Base-by-base conservation (phyloP, 2,888 invertebrate species). In the Caenorhabditis sp. region DNA sequence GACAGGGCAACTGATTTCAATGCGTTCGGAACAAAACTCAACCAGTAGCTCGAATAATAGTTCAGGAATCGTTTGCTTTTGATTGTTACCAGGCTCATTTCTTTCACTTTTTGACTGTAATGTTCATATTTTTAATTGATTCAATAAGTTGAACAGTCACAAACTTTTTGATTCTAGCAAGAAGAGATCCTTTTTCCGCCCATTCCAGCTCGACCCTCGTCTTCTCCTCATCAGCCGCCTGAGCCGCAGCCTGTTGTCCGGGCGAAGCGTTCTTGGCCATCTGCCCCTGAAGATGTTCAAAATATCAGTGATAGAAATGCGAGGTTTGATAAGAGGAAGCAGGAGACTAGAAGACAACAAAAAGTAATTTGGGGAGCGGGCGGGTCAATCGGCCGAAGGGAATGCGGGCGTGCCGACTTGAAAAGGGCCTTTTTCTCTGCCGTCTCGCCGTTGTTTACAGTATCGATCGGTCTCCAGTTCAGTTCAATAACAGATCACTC, bases 1-100 rank as follows among this genome's bases (percentile, higher is more conserved):
- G 73, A 59, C n/a, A 89, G 32, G n/a, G 79, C 71, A 6, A 89
- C 89, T 17, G 68, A 79, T 63, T 81, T 82, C 43, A 79, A 32
- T 7, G 70, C 61, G 37, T 81, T 77, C n/a, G 82, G 82, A 2
- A 82, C 68, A 20, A 82, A 66, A 30, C 58, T 79, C 53, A 80
- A 79, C 46, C 58, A 76, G 45, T 73, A 75, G 45, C 65, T 77
- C 13, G 80, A 79, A 39, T 76, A 79, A 43, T 82, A 82, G 56
- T 78, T 81, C 13, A 82, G 59, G 26, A 68, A 82, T 37, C 78
- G 66, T 37, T 66, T 59, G 8, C 74, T 70, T 52, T 79, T 63
- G 22, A 82, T 77, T 7, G 77, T 48, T 17, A 82, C 78, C 26
- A 71, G 58, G 37, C 68, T 65, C 50, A 76, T 63, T 27, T 74